Evolutionary conservation across 2,888 invertebrate genomes (phyloP), one percentile per base, ranked within the genome.

Genomic region (Cryptus viduatorius): DNA sequence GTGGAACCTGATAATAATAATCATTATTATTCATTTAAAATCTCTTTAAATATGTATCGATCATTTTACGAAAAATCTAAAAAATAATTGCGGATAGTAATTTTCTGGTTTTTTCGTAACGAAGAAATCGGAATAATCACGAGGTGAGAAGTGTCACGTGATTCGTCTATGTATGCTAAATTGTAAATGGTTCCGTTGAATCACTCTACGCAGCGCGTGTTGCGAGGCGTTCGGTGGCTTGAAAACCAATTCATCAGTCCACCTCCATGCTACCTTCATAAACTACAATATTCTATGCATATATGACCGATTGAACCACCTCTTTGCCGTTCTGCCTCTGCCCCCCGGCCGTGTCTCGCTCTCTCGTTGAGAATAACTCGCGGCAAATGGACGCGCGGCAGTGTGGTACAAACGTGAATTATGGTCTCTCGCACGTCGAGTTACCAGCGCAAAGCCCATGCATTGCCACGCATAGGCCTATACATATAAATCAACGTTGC

Each of bases 271-370:
- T 16, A 31, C 64, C 48, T 50, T 64, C 75, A 50, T 75, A 64
- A 31, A 64, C 48, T 50, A 48, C 48, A 48, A 75, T 75, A 50
- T 75, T 75, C 24, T 37, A 64, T 50, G 48, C 64, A 64, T 64
- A 48, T 37, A 64, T 48, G 31, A 3, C 5, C 31, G 31, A 61
- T 37, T 37, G 19, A 61, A 61, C n/a, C 29, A 14, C 24, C 56
- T 19, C 56, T 56, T 56, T 19, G 12, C 56, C 56, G 12, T 56
- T 19, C 56, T 37, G 37, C 37, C 37, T 37, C 1, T 37, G 48
- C n/a, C 48, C 3, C 12, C n/a, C 48, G 2, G 48, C 48, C n/a
- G 48, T 48, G 3, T 48, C 48, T 29, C 24, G 29, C 29, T 29
- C 2, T 12, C 59, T 31, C 29, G 59, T 31, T 61, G 59, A 31